These are phyloP conservation scores for Sitodiplosis mosellana DNA, from an alignment of 1,140 invertebrate genomes.

Conservation along the genomic window DNA sequence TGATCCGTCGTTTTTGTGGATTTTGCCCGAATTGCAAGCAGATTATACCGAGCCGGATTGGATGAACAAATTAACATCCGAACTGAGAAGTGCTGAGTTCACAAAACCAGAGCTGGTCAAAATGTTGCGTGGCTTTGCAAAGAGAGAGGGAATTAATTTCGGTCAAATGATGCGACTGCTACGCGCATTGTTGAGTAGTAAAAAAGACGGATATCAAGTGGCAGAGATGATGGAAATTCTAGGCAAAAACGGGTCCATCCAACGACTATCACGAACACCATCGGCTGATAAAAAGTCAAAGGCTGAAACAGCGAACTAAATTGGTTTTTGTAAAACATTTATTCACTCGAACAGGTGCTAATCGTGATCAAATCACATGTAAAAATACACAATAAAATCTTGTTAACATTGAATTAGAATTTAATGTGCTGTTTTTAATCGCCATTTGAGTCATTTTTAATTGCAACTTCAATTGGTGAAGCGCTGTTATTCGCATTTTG, in stretches of 20 bases:
- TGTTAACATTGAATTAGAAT: no score
- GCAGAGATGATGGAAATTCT: slow-evolving; percentile 75
- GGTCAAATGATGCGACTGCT: slow-evolving; percentile 50
- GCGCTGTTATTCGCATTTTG: no score
- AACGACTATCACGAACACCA: slow-evolving; percentile 24
- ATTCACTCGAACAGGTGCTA: no score
- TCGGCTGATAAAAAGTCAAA: neutral
- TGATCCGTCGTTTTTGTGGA: slow-evolving; percentile 58
- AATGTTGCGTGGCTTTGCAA: slow-evolving; percentile 37
- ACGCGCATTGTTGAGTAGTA: slow-evolving; percentile 45
- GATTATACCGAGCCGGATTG: neutral
- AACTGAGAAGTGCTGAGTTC: neutral
- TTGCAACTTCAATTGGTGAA: no score
- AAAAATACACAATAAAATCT: no score
- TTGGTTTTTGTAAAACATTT: no score
- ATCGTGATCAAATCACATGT: no score
- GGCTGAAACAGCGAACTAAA: neutral
- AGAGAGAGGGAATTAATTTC: slow-evolving; percentile 39
- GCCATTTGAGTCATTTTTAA: no score
- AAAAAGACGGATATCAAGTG: slow-evolving; percentile 59
- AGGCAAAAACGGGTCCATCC: slow-evolving; percentile 43
- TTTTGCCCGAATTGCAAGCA: slow-evolving; percentile 27
- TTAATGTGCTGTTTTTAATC: no score
- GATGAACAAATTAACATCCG: neutral
- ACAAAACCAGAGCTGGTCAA: slow-evolving; percentile 29